Evolutionary conservation across 2,888 invertebrate species (phyloP), one percentile per base, ranked within the genome.

Genomic region (Ryuthela nishihirai): DNA sequence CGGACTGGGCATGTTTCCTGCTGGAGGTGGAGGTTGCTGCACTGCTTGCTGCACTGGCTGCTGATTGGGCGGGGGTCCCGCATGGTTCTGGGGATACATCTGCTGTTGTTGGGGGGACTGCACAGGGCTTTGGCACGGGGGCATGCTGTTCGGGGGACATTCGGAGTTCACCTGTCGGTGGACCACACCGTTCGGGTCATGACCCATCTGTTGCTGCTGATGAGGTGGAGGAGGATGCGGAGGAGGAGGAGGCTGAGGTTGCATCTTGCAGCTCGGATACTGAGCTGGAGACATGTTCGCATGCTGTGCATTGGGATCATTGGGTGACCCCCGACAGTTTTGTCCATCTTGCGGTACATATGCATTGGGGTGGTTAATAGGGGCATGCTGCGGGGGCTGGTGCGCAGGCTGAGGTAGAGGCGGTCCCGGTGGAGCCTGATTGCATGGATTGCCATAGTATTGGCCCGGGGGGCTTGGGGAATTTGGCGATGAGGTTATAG

Each of bases 241-340:
- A 25, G 58, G 67, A 46, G 64, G 66, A n/a, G n/a, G n/a, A 29
- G 64, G 68, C 42, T 69, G 83, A 64, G 75, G 68, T 48, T 91
- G 91, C 72, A 91, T 81, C 76, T 92, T 92, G 80, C 91, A 92
- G 72, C 88, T 88, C 70, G 90, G 85, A 74, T 90, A 91, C 67
- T 90, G 90, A 34, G 54, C 64, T 40, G 64, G 64, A n/a, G 81
- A 18, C 82, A 81, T 54, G 79, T 78, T 48, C 82, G 84, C 67
- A 78, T 81, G 74, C 75, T 73, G 85, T 75, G 69, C 72, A 71
- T 75, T 67, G 70, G 83, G 83, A 23, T 58, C 64, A 15, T 64
- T 58, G 23, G 56, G 88, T 17, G 70, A 88, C 34, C 63, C 65
- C 35, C 66, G 56, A 26, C 68, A 67, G 54, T 68, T 67, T 43